Conservation (phyloP, 2,113 vertebrate species). For the Coregonus clupeaformis region DNA sequence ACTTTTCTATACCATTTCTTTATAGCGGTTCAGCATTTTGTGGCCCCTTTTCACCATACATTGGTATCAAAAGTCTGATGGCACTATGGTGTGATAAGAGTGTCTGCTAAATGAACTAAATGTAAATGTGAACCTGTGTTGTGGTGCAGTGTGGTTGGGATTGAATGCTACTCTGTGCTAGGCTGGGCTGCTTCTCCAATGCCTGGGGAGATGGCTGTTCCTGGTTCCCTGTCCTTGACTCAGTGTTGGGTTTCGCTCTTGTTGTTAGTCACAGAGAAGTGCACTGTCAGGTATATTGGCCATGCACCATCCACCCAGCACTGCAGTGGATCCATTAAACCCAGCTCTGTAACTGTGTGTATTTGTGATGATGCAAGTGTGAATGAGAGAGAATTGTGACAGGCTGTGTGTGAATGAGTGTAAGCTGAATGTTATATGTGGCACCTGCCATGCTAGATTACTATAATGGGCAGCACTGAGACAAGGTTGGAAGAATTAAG, state of each 20-base stretch:
- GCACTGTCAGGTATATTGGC: slow-evolving; percentile 26
- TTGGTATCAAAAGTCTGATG: too few species aligned
- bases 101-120: too few species aligned
- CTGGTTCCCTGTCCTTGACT: slow-evolving; percentile 35
- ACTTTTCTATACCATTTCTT: too few species aligned
- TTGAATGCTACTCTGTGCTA: not conserved
- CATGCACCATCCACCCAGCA: not conserved
- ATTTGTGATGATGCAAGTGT: slow-evolving; percentile 8
- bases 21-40: too few species aligned
- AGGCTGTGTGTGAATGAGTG: not conserved
- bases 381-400: not conserved
- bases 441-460: not conserved
- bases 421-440: not conserved
- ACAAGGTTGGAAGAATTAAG: not conserved
- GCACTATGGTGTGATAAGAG: too few species aligned
- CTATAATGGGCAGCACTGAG: not conserved
- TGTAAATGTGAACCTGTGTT: not conserved
- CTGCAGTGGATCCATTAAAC: slow-evolving; percentile 28
- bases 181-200: not conserved
- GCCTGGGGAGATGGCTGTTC: not conserved
- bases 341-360: not conserved
- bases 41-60: too few species aligned
- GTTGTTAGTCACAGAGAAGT: slow-evolving; percentile 34
- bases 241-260: slow-evolving; percentile 21
- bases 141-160: not conserved